Base-by-base conservation (phyloP, 2,113 vertebrate species). In the Ceyx melanurus region DNA sequence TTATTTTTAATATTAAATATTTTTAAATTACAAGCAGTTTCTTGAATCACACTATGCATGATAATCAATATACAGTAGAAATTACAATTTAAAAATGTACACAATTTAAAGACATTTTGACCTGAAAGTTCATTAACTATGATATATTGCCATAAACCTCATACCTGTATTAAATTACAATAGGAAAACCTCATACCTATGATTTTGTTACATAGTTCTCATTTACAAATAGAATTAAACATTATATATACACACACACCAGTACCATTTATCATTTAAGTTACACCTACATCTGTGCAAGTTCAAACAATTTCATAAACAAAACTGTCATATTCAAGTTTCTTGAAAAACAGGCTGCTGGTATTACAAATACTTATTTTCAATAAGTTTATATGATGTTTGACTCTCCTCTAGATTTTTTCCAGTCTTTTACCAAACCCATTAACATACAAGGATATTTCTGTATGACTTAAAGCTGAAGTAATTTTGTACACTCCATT, bases 1-100 rank as follows among this genome's bases (percentile, higher is more conserved):
- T 99, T 99, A 99, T 99, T 99, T 98, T 98, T 98, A 98, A 99
- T 99, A 99, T 99, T 99, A 99, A 99, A 99, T 98, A 98, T 98
- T 98, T 99, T 98, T 98, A 98, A 98, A 98, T 99, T 99, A 99
- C 98, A 99, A 99, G 99, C 99, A 99, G 98, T 98, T 99, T 98
- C 98, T 99, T 98, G 98, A 99, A 98, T 99, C 98, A 99, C 98
- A 99, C 98, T 98, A 98, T 98, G 98, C 98, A 99, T 98, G 98
- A 98, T 98, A 97, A 97, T 98, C 98, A 98, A 99, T 99, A 98
- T 98, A 98, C 99, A 99, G 98, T 99, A 99, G 98, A 99, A 99
- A 99, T 99, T 98, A 98, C 98, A 98, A 96, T 98, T 98, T 98
- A 99, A 98, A 98, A 99, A 99, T 99, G 96, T 98, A 99, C 98